Conservation (phyloP, 2,888 invertebrate genomes). For the Panopea generosa region DNA sequence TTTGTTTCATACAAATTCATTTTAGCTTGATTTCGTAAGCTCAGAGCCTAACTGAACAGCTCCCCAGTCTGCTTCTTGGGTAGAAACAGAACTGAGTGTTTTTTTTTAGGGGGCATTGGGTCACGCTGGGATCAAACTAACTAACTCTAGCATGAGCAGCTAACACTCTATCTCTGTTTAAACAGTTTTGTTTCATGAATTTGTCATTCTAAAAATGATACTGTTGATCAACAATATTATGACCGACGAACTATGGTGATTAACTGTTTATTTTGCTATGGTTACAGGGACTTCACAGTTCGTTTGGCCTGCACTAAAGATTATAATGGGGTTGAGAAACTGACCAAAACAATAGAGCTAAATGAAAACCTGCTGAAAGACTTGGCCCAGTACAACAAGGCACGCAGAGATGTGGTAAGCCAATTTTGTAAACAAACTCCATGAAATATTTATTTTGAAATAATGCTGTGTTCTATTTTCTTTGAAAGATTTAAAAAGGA, state of each 20-base stretch:
- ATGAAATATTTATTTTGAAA: no score
- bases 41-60: no score
- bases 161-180: not conserved
- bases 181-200: not conserved
- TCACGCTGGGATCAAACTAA: no score
- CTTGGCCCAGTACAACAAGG: slow-evolving; percentile 79
- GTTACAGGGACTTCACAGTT: slow-evolving; percentile 79
- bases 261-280: not conserved
- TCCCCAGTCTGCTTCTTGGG: no score
- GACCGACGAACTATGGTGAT: no score
- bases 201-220: not conserved
- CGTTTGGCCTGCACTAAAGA: slow-evolving; percentile 76
- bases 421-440: not conserved
- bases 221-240: no score
- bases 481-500: no score
- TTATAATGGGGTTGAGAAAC: slow-evolving; percentile 71
- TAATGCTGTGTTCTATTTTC: not conserved
- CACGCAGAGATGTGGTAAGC: slow-evolving; percentile 79
- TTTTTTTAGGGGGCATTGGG: no score
- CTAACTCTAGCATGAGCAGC: not conserved
- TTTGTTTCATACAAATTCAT: no score
- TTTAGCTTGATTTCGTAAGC: no score
- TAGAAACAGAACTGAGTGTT: no score
- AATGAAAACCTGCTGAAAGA: slow-evolving; percentile 80
- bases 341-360: slow-evolving; percentile 78